phyloP scores from a whole-genome alignment of 2,797 vertebrate species.

The Pogonophryne albipinna region DNA sequence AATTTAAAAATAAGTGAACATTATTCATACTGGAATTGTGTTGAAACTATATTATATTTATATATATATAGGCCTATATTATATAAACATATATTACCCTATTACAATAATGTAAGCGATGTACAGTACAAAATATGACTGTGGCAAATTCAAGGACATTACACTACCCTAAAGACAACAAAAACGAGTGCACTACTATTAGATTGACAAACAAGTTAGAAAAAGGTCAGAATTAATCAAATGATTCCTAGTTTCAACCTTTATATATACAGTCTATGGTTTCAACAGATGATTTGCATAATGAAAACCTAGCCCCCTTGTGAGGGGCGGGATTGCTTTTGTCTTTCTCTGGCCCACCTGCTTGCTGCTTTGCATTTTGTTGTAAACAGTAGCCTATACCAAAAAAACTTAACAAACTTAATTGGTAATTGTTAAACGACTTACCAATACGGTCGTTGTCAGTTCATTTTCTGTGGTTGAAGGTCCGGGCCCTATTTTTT shows the following conservation, averaged over 20 bases:
- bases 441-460: not conserved
- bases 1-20: too few species aligned
- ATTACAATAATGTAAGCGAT: too few species aligned
- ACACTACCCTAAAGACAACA: not conserved
- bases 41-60: not conserved
- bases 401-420: not conserved
- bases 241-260: not conserved
- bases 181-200: fast-evolving
- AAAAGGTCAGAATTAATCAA: not conserved
- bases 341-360: not conserved
- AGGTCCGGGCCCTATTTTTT: slow-evolving; percentile 38
- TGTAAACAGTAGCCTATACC: not conserved
- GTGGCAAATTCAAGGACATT: not conserved
- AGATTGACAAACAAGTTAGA: not conserved
- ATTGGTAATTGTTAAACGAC: slow-evolving; percentile 7
- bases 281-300: not conserved
- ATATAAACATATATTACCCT: too few species aligned
- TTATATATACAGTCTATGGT: not conserved
- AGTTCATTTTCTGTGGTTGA: slow-evolving; percentile 1
- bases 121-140: not conserved
- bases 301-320: not conserved
- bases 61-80: too few species aligned
- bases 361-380: slow-evolving; percentile 6
- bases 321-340: not conserved
- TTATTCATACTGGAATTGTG: not conserved